Conservation (phyloP, 2,888 invertebrate genomes). For the Tiphia femorata region DNA sequence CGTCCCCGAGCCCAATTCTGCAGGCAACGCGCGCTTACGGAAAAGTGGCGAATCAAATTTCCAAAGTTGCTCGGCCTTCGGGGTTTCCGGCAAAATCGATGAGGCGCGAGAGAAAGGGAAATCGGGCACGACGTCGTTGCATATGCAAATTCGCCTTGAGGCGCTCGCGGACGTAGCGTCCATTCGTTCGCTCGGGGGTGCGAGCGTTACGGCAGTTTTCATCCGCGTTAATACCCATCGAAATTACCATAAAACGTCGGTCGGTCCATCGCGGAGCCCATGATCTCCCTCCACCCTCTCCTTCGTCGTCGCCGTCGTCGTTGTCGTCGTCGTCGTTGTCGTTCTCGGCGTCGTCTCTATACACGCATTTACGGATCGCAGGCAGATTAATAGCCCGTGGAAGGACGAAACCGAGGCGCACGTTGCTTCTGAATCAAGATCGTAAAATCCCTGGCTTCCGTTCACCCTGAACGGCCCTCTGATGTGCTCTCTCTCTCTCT, state of each 20-base stretch:
- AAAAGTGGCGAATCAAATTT: no score
- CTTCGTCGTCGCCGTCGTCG: not conserved
- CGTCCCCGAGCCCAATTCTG: no score
- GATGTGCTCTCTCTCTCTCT: conserved; percentile 18
- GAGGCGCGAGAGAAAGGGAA: no score
- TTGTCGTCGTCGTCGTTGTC: not conserved
- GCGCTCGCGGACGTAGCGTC: no score
- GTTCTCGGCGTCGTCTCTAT: not conserved
- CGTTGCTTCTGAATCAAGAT: conserved; percentile 50
- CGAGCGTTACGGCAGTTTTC: not conserved
- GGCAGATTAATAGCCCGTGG: conserved; percentile 43
- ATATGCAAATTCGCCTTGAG: no score
- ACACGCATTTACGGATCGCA: conserved; percentile 34
- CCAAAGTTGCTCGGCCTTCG: no score
- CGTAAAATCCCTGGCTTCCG: conserved; percentile 62
- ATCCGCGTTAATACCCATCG: not conserved
- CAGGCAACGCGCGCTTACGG: no score
- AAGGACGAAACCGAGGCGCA: conserved; percentile 31
- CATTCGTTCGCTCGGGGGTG: not conserved
- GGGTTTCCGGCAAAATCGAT: no score
- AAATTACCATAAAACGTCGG: not conserved
- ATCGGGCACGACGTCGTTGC: no score
- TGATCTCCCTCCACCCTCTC: not conserved
- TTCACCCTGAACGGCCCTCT: conserved; percentile 55
- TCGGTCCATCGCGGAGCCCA: not conserved